Conservation (phyloP, 2,888 invertebrate species). For the Homarus gammarus region DNA sequence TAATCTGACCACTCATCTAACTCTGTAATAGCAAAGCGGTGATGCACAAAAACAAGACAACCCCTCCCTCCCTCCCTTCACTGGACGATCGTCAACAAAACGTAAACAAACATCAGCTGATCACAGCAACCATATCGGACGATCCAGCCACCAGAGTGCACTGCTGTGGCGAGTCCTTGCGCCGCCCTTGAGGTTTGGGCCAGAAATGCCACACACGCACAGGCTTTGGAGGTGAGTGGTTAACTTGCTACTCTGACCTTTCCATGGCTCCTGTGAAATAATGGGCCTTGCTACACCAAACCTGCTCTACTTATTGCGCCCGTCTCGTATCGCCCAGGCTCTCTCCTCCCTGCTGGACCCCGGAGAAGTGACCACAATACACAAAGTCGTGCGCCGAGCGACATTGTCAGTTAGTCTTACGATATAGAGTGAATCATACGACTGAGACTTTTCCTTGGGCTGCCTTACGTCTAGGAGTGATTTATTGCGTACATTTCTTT, state of each 20-base stretch:
- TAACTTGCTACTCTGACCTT: conserved; percentile 69
- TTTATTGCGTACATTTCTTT: too few species aligned
- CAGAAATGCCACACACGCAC: conserved; percentile 65
- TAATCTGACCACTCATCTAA: too few species aligned
- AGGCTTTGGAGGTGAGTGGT: conserved; percentile 49
- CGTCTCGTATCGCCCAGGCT: neutral
- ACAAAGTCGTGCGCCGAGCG: conserved; percentile 20
- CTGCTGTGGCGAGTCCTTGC: conserved; percentile 45
- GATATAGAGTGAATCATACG: too few species aligned
- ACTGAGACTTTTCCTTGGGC: neutral
- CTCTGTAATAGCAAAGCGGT: neutral
- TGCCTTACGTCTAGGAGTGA: too few species aligned
- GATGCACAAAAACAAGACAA: neutral
- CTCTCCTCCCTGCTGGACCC: neutral
- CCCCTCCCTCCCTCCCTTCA: neutral
- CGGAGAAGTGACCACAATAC: conserved; percentile 4
- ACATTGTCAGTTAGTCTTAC: neutral
- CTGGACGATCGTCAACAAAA: neutral
- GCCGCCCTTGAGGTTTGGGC: conserved; percentile 60
- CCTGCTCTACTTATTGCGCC: conserved; percentile 54
- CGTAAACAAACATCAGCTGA: conserved; percentile 47
- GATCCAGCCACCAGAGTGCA: neutral
- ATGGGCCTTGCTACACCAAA: conserved; percentile 52
- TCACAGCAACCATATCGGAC: neutral
- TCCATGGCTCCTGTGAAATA: conserved; percentile 68